Evolutionary conservation across 2,888 invertebrate genomes (phyloP).

Genomic region (Acanthopleura granulata): DNA sequence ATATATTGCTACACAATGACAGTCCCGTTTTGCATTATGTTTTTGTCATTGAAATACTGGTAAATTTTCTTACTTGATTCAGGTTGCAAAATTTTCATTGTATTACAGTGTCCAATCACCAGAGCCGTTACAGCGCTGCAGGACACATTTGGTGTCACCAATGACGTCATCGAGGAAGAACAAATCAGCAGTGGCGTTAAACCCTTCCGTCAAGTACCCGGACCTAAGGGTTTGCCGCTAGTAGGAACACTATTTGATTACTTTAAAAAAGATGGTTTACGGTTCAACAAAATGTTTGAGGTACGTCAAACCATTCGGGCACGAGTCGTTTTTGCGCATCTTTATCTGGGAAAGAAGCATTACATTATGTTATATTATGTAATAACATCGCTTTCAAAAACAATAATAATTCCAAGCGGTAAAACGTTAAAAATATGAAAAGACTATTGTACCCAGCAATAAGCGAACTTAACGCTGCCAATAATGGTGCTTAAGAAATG

Average conservation of each 20-base stretch:
- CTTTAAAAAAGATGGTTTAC: conserved; percentile 62
- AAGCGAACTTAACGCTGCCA: no score
- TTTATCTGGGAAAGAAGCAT: neutral
- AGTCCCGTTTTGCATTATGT: no score
- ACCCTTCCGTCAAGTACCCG: conserved; percentile 57
- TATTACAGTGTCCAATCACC: conserved; percentile 6
- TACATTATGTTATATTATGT: neutral
- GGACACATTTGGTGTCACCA: conserved; percentile 6
- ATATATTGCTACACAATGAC: no score
- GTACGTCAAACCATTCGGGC: conserved; percentile 37
- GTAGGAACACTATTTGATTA: conserved; percentile 63
- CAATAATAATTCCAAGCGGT: no score
- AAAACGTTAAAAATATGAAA: no score
- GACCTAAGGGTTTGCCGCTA: conserved; percentile 62
- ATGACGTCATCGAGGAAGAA: neutral
- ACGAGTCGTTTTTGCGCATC: neutral
- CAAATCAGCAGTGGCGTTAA: conserved; percentile 23
- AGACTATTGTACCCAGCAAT: no score
- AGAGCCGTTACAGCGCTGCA: conserved; percentile 2
- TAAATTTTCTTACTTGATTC: no score
- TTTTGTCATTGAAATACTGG: no score
- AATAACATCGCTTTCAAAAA: neutral
- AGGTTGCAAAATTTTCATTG: no score
- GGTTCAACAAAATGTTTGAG: conserved; percentile 67
- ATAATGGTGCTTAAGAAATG: no score